phyloP scores from a whole-genome alignment of 2,113 vertebrate species.

The Pholis gunnellus region DNA sequence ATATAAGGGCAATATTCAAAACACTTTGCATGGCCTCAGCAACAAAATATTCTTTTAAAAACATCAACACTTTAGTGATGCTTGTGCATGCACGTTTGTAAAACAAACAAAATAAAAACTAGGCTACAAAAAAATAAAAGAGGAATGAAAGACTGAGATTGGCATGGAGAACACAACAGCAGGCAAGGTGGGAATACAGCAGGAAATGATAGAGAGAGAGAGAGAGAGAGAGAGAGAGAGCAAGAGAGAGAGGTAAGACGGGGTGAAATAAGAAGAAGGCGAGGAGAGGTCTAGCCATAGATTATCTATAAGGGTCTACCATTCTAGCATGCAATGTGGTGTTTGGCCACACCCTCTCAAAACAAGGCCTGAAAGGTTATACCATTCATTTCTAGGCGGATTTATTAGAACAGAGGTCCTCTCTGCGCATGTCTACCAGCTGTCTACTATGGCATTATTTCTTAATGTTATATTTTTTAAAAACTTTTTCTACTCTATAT shows the following conservation, averaged over 20 bases:
- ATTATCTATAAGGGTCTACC: constrained; percentile 81
- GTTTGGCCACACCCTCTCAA: constrained; percentile 88
- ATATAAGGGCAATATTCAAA: constrained; percentile 99
- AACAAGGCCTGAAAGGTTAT: constrained; percentile 80
- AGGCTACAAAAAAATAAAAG: constrained; percentile 90
- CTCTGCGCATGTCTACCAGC: constrained; percentile 75
- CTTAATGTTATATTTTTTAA: constrained; percentile 49
- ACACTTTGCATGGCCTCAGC: constrained; percentile 99
- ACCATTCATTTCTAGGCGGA: constrained; percentile 74
- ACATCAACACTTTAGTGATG: constrained; percentile 99
- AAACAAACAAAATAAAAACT: constrained; percentile 92
- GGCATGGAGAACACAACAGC: constrained; percentile 81
- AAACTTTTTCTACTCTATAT: constrained; percentile 62
- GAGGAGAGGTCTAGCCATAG: constrained; percentile 79
- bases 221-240: constrained; percentile 25
- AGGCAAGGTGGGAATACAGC: constrained; percentile 77
- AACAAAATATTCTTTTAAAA: constrained; percentile 97
- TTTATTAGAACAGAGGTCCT: constrained; percentile 75
- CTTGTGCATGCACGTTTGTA: constrained; percentile 99
- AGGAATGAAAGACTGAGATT: constrained; percentile 78
- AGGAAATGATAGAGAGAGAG: constrained; percentile 72
- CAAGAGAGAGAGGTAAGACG: constrained; percentile 34
- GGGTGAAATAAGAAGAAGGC: constrained; percentile 70
- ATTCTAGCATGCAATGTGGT: constrained; percentile 99
- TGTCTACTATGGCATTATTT: constrained; percentile 81